Evolutionary conservation across 2,888 invertebrate species (phyloP).

Genomic region (Drosophila maculinotata): DNA sequence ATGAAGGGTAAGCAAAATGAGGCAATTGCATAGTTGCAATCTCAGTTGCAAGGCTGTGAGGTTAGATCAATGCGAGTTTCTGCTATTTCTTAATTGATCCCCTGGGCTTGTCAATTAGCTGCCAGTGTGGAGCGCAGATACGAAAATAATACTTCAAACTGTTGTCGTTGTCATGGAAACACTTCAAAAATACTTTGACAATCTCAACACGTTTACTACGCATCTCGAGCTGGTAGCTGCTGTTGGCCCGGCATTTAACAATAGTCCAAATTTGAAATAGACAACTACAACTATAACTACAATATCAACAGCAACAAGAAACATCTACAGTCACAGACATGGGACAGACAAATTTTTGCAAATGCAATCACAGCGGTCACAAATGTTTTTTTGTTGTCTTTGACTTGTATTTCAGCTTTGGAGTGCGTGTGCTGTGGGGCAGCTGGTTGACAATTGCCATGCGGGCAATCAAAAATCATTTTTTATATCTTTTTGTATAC

Average conservation of each 20-base stretch:
- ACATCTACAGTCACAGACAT: constrained; percentile 22
- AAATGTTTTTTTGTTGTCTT: constrained; percentile 8
- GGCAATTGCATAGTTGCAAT: constrained; percentile 59
- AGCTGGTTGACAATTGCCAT: constrained; percentile 62
- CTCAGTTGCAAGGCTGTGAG: neutral
- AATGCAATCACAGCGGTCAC: constrained; percentile 55
- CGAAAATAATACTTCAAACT: constrained; percentile 19
- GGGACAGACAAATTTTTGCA: constrained; percentile 62
- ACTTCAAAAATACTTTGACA: constrained; percentile 49
- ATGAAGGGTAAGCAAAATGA: constrained; percentile 61
- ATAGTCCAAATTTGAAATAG: constrained; percentile 69
- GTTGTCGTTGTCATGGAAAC: constrained; percentile 42
- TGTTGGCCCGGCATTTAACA: constrained; percentile 53
- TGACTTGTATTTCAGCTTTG: constrained; percentile 14
- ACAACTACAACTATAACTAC: constrained; percentile 24
- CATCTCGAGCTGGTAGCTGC: constrained; percentile 48
- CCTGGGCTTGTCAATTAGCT: constrained; percentile 73
- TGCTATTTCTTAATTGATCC: constrained; percentile 67
- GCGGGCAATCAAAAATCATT: constrained; percentile 67
- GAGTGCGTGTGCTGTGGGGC: constrained; percentile 13
- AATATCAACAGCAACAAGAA: constrained; percentile 17
- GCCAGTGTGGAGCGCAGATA: constrained; percentile 9
- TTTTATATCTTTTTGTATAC: constrained; percentile 29
- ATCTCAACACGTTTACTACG: constrained; percentile 45
- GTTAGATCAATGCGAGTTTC: constrained; percentile 30